Conservation (phyloP, 2,797 vertebrate genomes). For the Cottoperca gobio region DNA sequence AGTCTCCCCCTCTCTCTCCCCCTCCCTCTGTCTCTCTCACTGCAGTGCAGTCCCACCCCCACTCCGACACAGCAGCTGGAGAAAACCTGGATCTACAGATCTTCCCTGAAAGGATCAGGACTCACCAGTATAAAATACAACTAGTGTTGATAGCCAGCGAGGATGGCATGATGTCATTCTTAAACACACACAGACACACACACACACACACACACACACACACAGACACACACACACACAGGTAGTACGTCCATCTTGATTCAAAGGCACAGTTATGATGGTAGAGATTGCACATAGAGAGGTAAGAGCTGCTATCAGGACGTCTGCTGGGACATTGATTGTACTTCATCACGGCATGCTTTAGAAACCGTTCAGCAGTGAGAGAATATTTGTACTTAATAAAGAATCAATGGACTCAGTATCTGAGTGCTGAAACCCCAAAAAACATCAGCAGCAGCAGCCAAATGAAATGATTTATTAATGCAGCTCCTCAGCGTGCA, state of each 20-base stretch:
- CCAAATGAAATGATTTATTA: conserved; percentile 17
- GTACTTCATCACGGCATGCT: neutral
- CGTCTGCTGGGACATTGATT: conserved; percentile 19
- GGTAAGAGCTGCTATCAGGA: too few species aligned
- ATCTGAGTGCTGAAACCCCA: conserved; percentile 5
- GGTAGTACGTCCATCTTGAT: neutral
- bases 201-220: neutral
- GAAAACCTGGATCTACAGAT: conserved; percentile 72
- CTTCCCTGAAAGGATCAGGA: conserved; percentile 67
- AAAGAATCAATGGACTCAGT: neutral
- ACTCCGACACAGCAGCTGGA: conserved; percentile 68
- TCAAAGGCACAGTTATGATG: conserved; percentile 18
- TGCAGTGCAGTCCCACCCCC: conserved; percentile 82
- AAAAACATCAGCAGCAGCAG: conserved; percentile 12
- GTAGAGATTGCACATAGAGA: conserved; percentile 25
- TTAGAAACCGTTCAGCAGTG: conserved; percentile 2
- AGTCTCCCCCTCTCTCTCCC: conserved; percentile 23
- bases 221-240: neutral
- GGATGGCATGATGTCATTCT: conserved; percentile 64
- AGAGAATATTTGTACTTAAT: conserved; percentile 2
- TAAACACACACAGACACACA: conserved; percentile 3
- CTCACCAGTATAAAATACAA: conserved; percentile 35
- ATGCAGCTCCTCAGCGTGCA: neutral
- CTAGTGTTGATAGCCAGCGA: conserved; percentile 2
- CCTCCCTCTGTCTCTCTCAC: conserved; percentile 55